Evolutionary conservation across 2,797 vertebrate species (phyloP).

Genomic region (Macroramphosus scolopax): DNA sequence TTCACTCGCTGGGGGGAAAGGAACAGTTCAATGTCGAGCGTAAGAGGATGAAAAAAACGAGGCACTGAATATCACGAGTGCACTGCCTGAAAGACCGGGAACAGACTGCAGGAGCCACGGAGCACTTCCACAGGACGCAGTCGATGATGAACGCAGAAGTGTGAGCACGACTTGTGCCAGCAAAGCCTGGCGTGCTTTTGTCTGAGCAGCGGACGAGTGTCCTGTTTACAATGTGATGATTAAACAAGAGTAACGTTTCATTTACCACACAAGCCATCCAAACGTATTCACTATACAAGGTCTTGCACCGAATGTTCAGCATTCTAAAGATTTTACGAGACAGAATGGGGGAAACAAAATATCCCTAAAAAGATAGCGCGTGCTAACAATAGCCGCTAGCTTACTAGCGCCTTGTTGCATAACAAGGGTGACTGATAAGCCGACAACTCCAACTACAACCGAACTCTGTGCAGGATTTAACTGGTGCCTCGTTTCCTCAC

Average conservation of each 20-base stretch:
- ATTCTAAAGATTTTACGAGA: too few species aligned
- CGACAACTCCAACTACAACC: neutral
- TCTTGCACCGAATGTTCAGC: too few species aligned
- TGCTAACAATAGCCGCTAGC: too few species aligned
- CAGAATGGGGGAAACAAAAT: neutral
- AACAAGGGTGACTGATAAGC: constrained; percentile 4
- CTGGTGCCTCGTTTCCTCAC: constrained; percentile 63
- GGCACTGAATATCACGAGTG: constrained; percentile 21
- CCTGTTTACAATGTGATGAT: too few species aligned
- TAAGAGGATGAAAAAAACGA: constrained; percentile 6
- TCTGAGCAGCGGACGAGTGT: too few species aligned
- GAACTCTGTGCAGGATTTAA: neutral
- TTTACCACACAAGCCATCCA: too few species aligned
- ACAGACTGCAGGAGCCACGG: neutral
- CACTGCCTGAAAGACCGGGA: neutral
- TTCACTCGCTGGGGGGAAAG: neutral
- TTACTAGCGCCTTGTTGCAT: constrained; percentile 2
- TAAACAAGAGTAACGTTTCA: too few species aligned
- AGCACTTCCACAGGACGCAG: too few species aligned
- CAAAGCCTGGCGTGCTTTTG: too few species aligned
- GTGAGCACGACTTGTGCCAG: neutral
- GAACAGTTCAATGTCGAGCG: constrained; percentile 17
- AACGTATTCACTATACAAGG: too few species aligned
- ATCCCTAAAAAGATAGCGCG: neutral
- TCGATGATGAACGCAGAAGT: too few species aligned